These are phyloP conservation scores for Agapornis canus DNA, from an alignment of 2,797 vertebrate genomes.

Conservation along the genomic window DNA sequence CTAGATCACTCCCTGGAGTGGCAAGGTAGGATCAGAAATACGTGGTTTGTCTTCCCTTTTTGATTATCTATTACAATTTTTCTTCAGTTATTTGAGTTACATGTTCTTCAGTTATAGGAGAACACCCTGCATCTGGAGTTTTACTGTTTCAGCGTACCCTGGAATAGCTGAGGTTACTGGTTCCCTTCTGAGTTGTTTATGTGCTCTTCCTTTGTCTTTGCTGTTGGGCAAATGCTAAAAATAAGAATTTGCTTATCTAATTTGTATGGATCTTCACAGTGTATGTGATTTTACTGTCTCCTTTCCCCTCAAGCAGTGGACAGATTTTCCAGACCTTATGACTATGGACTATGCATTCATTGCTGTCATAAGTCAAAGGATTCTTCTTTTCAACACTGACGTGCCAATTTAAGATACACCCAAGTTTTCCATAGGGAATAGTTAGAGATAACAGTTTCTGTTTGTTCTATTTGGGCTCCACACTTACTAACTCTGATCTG, in stretches of 20 bases:
- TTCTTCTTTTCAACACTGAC: neutral
- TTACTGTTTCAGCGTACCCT: neutral
- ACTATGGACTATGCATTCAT: constrained; percentile 20
- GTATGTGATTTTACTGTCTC: constrained; percentile 43
- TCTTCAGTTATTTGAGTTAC: neutral
- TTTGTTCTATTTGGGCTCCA: neutral
- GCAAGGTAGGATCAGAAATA: neutral
- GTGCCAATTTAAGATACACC: neutral
- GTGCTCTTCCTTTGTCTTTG: constrained; percentile 35
- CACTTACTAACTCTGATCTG: neutral
- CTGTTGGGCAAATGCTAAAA: constrained; percentile 60
- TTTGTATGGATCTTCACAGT: constrained; percentile 63
- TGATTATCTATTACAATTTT: neutral
- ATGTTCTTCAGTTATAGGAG: neutral
- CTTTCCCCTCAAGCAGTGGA: constrained; percentile 36
- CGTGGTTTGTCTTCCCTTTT: neutral
- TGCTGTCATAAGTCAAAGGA: constrained; percentile 18
- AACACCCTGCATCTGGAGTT: neutral
- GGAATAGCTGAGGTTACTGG: neutral
- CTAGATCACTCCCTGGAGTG: neutral
- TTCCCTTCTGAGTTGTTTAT: constrained; percentile 35
- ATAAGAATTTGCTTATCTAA: constrained; percentile 69
- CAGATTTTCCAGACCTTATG: constrained; percentile 52
- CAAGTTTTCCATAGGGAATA: neutral
- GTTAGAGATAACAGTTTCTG: neutral